Base-by-base conservation (phyloP, 2,888 invertebrate species). In the Seira ritae region DNA sequence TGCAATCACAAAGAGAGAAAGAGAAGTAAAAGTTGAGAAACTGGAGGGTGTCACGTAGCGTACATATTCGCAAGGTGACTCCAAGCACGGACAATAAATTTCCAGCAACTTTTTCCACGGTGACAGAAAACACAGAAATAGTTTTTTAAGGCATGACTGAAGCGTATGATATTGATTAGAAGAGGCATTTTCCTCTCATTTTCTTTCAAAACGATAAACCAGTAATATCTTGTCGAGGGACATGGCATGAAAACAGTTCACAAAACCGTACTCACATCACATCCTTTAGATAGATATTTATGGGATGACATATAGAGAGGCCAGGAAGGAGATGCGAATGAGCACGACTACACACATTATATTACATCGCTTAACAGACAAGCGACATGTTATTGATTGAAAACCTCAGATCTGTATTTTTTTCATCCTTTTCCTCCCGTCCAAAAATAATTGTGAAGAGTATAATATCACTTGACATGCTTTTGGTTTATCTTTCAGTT, bases 381-480 rank as follows among this genome's bases (percentile, higher is more conserved):
- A 78, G 74, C 73, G 78, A 78, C 78, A 69, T 77, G 69, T 78
- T 83, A 83, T 83, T 83, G 83, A 83, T 83, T 78, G 69, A 46
- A 50, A 65, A 65, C 22, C 15, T 60, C 46, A 31, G 31, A 31
- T 31, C 31, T 31, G 65, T 67, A 66, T 67, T 20, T 17, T 23
- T 70, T 67, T 60, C 68, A 37, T 23, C 62, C 65, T 17, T 23
- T 62, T 76, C 37, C 65, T 46, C 50, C 37, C 65, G 23, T 80
- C 68, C 46, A 78, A 78, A 46, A 69, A 78, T 77, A 72, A 83
- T 78, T 73, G 77, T 73, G 31, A 73, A 20, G 71, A 72, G 55
- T 69, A 78, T 82, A 74, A 77, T 78, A 83, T 83, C 83, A 83
- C 73, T 83, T 83, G 83, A 83, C 83, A 74, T 78, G 74, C 69